Percentiles rank a stretch among this genome's conserved stretches.
These are phyloP conservation scores for Meles meles DNA, from an alignment of 2,113 vertebrate genomes.

Conservation along the genomic window DNA sequence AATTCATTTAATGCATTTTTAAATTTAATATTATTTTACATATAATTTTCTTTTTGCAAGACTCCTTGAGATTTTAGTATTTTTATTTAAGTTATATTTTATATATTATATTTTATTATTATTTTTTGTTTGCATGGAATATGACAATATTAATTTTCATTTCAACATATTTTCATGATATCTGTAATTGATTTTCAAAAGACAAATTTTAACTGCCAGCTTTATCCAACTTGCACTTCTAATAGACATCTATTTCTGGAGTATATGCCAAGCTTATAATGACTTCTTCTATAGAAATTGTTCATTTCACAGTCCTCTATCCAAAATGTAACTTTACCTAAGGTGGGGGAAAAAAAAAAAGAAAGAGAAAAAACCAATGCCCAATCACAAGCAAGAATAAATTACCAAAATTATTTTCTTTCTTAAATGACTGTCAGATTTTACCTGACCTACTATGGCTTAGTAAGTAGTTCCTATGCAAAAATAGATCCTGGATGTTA, in stretches of 20 bases:
- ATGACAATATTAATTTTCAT: background rate
- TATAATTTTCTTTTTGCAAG: background rate
- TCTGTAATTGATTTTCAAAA: background rate
- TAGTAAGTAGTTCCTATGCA: background rate
- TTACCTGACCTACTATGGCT: background rate
- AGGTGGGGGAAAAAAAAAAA: background rate
- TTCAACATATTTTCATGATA: background rate
- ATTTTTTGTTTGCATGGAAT: background rate
- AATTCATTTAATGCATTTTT: constrained; percentile 2
- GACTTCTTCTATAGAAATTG: background rate
- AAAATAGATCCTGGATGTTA: background rate
- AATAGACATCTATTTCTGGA: background rate
- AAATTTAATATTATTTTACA: background rate
- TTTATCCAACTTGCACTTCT: background rate
- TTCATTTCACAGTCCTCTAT: background rate
- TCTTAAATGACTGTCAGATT: background rate
- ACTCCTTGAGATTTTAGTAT: background rate
- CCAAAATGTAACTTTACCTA: background rate
- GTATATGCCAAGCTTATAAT: background rate
- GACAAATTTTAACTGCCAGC: background rate
- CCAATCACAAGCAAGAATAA: background rate
- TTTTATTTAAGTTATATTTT: background rate
- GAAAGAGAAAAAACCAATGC: background rate
- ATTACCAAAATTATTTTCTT: background rate
- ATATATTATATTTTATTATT: background rate